Conservation (phyloP, 1,140 invertebrate genomes). For the Cotesia glomerata region DNA sequence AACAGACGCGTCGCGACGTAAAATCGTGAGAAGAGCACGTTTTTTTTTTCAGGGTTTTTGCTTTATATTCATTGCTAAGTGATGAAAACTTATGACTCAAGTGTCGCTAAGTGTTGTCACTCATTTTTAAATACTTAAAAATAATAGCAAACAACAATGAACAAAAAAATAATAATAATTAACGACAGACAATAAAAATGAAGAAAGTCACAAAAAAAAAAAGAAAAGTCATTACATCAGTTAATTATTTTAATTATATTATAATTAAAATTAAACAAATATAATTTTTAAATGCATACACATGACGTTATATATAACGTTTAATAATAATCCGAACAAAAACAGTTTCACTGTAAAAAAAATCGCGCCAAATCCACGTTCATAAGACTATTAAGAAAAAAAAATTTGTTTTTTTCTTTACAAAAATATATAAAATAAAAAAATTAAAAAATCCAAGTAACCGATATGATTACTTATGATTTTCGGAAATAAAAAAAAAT, state of each 20-base stretch:
- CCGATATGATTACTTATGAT: too few relatives aligned
- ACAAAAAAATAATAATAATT: too few relatives aligned
- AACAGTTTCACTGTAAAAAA: too few relatives aligned
- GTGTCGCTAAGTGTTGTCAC: not conserved
- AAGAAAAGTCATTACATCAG: not conserved
- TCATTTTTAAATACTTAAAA: not conserved
- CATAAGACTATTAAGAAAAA: too few relatives aligned
- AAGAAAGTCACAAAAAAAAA: not conserved
- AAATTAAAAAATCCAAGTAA: too few relatives aligned
- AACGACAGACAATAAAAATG: not conserved
- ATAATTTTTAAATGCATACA: not conserved
- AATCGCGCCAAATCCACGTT: too few relatives aligned
- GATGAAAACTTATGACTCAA: not conserved
- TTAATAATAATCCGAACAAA: too few relatives aligned
- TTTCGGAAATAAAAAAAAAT: too few relatives aligned
- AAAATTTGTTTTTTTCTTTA: too few relatives aligned
- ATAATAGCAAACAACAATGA: not conserved
- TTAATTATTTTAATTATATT: not conserved
- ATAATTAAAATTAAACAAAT: not conserved
- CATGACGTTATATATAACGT: not conserved
- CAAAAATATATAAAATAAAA: too few relatives aligned
- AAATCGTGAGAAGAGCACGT: conserved; percentile 2
- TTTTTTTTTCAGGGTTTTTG: not conserved
- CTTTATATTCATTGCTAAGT: not conserved
- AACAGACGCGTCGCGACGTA: not conserved